Evolutionary conservation across 2,797 vertebrate genomes (phyloP).

Genomic region (Falco cherrug): DNA sequence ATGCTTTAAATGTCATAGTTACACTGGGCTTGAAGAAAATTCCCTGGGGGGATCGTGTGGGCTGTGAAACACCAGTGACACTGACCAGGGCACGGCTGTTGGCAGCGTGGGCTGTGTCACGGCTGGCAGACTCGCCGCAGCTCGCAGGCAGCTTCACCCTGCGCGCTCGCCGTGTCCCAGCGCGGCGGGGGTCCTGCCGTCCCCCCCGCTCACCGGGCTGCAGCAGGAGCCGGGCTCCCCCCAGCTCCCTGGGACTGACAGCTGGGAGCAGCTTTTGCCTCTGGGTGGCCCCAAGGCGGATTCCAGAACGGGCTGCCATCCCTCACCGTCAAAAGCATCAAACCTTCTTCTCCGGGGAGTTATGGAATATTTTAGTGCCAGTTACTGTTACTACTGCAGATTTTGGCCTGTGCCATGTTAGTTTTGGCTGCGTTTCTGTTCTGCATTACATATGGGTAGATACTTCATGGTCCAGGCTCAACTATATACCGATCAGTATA

Average conservation of each 20-base stretch:
- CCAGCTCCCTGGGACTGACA: accelerated
- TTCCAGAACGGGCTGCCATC: slow-evolving; percentile 10
- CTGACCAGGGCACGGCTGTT: background rate
- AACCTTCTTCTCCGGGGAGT: slow-evolving; percentile 4
- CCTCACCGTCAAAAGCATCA: background rate
- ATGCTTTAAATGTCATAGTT: background rate
- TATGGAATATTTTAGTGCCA: slow-evolving; percentile 23
- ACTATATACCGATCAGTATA: background rate
- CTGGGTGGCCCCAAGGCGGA: slow-evolving; percentile 6
- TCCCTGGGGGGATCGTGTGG: background rate
- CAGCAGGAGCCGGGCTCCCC: background rate
- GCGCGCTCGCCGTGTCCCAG: background rate
- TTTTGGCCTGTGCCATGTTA: slow-evolving; percentile 1
- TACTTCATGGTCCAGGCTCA: background rate
- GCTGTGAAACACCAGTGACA: background rate
- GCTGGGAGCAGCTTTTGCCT: slow-evolving; percentile 2
- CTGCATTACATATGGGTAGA: background rate
- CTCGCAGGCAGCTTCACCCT: background rate
- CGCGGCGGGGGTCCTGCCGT: background rate
- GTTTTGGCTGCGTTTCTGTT: slow-evolving; percentile 34
- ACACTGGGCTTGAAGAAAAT: background rate
- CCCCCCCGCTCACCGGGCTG: background rate
- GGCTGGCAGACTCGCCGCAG: background rate
- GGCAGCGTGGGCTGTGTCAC: background rate
- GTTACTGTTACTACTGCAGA: slow-evolving; percentile 9